Evolutionary conservation across 2,888 invertebrate species (phyloP).

Genomic region (Phaedon cochleariae): DNA sequence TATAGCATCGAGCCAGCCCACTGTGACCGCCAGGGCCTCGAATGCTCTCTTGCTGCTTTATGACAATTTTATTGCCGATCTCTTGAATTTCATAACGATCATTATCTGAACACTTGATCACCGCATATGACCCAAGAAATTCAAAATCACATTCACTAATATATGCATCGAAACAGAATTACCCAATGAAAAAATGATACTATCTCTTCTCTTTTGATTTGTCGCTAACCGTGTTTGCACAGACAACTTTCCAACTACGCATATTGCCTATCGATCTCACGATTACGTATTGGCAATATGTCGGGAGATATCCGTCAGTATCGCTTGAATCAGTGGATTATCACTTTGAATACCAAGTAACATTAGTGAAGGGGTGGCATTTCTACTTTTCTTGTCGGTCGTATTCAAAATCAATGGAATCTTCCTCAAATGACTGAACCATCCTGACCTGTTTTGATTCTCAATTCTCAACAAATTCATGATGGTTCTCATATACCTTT

Average conservation of each 20-base stretch:
- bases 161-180: too few relatives aligned
- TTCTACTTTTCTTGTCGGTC: too few relatives aligned
- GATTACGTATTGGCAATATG: too few relatives aligned
- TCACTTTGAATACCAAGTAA: conserved; percentile 35
- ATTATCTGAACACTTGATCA: conserved; percentile 8
- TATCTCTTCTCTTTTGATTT: too few relatives aligned
- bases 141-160: too few relatives aligned
- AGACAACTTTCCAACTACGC: too few relatives aligned
- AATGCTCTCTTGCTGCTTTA: conserved; percentile 33
- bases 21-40: conserved; percentile 26
- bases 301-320: conserved; percentile 29
- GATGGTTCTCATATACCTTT: conserved; percentile 42
- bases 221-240: too few relatives aligned
- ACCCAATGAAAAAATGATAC: conserved; percentile 26
- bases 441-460: too few relatives aligned
- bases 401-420: conserved; percentile 39
- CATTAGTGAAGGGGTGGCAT: conserved; percentile 36
- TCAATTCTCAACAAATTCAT: too few relatives aligned
- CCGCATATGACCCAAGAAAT: too few relatives aligned
- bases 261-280: too few relatives aligned
- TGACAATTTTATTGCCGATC: too few relatives aligned
- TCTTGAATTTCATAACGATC: conserved; percentile 30
- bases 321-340: conserved; percentile 39
- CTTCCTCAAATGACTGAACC: conserved; percentile 39
- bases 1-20: conserved; percentile 26